Evolutionary conservation across 2,888 invertebrate species (phyloP), one percentile per base, ranked within the genome.

Genomic region (Microplitis deprimator): DNA sequence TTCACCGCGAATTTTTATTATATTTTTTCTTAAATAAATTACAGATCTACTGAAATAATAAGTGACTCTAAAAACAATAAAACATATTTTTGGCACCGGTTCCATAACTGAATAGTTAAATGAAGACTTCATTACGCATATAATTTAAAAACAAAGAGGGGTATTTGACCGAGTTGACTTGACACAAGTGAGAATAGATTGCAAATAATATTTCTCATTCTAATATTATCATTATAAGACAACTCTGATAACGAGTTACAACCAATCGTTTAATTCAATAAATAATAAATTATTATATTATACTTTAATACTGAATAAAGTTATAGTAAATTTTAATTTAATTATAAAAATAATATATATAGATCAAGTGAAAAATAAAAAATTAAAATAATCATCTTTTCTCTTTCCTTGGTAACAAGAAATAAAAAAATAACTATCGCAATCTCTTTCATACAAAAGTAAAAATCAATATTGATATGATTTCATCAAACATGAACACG

Each of bases 201-300:
- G 16, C n/a, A 62, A n/a, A 17, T 39, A 72, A 40, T 17, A 8
- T 39, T 62, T 17, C 7, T n/a, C 29, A 62, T 60, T 7, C 2
- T 17, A 17, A 39, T n/a, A 17, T 39, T 61, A 72, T 73, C 64
- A 73, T 73, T 73, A 62, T 41, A 65, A 73, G 50, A 64, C 62
- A 62, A 17, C 62, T 61, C 5, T 39, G 73, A 73, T 73, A 73
- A 16, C 20, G 38, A 20, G 13, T 61, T 61, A n/a, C 39, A 71
- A 61, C 38, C 50, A 50, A 50, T 8, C 13, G 10, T 13, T 50
- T 50, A 50, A 13, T 50, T 50, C 50, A 50, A 50, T 10, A 50
- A 50, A 50, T 50, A 50, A 50, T 50, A 13, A 50, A 50, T 50
- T 1, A 13, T 50, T 10, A 5, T 50, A 50, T 50, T 10, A 5